Percentiles rank a stretch among this genome's conserved stretches.
Evolutionary conservation across 2,888 invertebrate species (phyloP).

Genomic region (Tenthredo notha): DNA sequence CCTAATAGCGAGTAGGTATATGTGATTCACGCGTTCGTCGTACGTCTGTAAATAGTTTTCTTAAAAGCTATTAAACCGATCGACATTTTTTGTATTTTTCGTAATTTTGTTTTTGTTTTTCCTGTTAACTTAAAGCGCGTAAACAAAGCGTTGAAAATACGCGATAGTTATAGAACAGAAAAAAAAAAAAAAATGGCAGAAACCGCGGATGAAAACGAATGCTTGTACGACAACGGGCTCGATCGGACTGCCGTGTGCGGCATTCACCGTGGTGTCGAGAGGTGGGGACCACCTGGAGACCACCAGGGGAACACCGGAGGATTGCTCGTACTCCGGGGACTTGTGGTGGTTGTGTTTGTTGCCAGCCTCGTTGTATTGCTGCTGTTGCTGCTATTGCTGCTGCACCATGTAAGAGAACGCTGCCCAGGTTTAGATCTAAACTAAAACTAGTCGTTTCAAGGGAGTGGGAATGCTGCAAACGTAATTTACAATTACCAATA

Average conservation of each 20-base stretch:
- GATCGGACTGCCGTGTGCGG: slow-evolving; percentile 76
- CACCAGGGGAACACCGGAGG: slow-evolving; percentile 59
- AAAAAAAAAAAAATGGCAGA: slow-evolving; percentile 7
- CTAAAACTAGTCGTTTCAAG: neutral
- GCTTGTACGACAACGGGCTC: slow-evolving; percentile 77
- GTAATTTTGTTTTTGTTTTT: neutral
- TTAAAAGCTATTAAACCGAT: neutral
- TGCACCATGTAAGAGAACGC: neutral
- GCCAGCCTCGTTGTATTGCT: neutral
- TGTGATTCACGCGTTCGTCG: neutral
- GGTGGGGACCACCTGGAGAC: slow-evolving; percentile 66
- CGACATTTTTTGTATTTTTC: neutral
- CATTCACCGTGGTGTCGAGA: slow-evolving; percentile 65
- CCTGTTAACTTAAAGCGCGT: neutral
- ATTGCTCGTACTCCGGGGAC: slow-evolving; percentile 57
- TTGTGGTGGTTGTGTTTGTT: slow-evolving; percentile 32
- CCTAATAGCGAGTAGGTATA: neutral
- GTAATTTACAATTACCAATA: neutral
- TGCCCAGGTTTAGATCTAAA: neutral
- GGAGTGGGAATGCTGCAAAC: neutral
- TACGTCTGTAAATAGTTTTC: slow-evolving; percentile 6
- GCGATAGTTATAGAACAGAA: neutral
- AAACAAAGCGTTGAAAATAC: neutral
- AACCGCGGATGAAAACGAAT: slow-evolving; percentile 68
- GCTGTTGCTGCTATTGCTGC: neutral